These are phyloP conservation scores for Cyphomyrmex costatus DNA, from an alignment of 1,140 invertebrate species.

Conservation along the genomic window DNA sequence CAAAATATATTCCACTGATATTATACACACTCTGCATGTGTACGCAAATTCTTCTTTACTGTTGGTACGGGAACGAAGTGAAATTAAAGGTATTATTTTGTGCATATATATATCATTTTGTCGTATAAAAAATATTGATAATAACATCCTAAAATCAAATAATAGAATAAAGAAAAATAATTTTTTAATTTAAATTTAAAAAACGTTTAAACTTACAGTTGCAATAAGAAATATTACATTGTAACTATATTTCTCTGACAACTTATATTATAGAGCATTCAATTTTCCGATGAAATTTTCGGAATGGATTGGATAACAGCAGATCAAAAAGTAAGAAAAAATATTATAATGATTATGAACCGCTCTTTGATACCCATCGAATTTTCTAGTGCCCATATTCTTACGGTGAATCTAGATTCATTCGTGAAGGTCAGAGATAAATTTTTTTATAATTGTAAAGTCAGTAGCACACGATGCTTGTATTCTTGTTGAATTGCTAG, in stretches of 20 bases:
- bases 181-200: slow-evolving; percentile 10
- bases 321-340: background rate
- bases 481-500: too few species aligned
- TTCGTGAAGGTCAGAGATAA: slow-evolving; percentile 58
- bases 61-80: slow-evolving; percentile 88
- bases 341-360: slow-evolving; percentile 55
- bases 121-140: background rate
- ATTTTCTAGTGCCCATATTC: slow-evolving; percentile 45
- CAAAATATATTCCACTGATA: slow-evolving; percentile 72
- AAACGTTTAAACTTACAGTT: background rate
- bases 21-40: slow-evolving; percentile 66
- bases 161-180: background rate
- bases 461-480: too few species aligned
- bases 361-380: slow-evolving; percentile 63
- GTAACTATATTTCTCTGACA: background rate
- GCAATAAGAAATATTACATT: background rate
- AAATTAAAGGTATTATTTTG: slow-evolving; percentile 73
- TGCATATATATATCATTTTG: background rate
- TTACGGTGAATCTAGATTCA: slow-evolving; percentile 59
- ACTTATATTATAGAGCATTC: slow-evolving; percentile 41
- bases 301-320: slow-evolving; percentile 50
- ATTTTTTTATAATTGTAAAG: background rate
- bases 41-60: slow-evolving; percentile 86
- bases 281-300: slow-evolving; percentile 48
- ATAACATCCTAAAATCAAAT: background rate